Percentiles rank a stretch among this genome's conserved stretches.
Evolutionary conservation across 2,888 invertebrate genomes (phyloP).

Genomic region (Dicycla oo): DNA sequence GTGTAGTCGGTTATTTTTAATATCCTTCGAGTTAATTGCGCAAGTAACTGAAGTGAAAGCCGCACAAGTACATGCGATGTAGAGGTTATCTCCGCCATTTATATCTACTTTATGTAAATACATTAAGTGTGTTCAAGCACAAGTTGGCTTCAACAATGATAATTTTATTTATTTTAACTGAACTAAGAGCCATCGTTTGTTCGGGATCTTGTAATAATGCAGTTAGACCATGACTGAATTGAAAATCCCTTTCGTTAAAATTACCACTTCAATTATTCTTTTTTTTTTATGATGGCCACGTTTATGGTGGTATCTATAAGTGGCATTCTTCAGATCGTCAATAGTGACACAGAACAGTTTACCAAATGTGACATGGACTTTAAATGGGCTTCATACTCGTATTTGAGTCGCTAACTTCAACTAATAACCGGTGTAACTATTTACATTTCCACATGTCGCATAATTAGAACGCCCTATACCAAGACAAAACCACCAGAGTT

Average conservation of each 20-base stretch:
- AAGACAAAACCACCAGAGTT: background rate
- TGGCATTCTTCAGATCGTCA: background rate
- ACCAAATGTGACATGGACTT: no score
- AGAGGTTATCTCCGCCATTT: constrained; percentile 50
- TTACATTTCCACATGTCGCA: background rate
- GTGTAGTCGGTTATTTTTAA: constrained; percentile 26
- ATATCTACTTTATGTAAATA: constrained; percentile 48
- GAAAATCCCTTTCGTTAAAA: background rate
- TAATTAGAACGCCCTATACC: background rate
- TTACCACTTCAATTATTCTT: no score
- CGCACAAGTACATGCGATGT: constrained; percentile 26
- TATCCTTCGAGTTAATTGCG: constrained; percentile 51
- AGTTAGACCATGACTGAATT: background rate
- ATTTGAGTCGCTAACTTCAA: background rate
- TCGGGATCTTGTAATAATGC: background rate
- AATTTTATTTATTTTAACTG: constrained; percentile 30
- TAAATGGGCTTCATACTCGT: no score
- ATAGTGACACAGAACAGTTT: background rate
- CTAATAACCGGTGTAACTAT: background rate
- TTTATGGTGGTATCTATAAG: background rate
- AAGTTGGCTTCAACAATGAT: constrained; percentile 16
- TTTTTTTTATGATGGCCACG: background rate
- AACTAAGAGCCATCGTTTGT: background rate
- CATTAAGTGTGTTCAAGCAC: constrained; percentile 11
- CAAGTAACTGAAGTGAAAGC: constrained; percentile 45